These are phyloP conservation scores for Puntigrus tetrazona DNA, from an alignment of 2,113 vertebrate species.

Conservation along the genomic window DNA sequence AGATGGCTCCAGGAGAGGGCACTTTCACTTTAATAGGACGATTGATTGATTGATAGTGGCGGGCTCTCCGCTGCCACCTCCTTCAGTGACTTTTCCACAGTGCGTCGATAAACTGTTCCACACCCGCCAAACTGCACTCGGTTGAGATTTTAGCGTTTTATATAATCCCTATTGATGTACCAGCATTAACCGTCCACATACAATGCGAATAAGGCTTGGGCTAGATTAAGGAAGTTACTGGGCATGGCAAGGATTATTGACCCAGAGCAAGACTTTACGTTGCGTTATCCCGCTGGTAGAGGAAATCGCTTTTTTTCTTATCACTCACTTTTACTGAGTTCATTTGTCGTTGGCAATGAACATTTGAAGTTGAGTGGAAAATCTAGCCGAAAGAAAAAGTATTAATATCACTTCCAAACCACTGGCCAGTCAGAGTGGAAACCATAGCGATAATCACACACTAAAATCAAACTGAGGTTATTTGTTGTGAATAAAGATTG, in stretches of 20 bases:
- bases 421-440: slow-evolving; percentile 2
- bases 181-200: slow-evolving; percentile 42
- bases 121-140: slow-evolving; percentile 5
- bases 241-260: slow-evolving; percentile 32
- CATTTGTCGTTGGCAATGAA: not conserved
- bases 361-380: not conserved
- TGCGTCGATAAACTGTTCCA: slow-evolving; percentile 37
- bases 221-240: slow-evolving; percentile 43
- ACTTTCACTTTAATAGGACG: slow-evolving; percentile 48
- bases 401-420: slow-evolving; percentile 14
- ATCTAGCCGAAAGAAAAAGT: not conserved
- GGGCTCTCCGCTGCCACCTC: slow-evolving; percentile 40
- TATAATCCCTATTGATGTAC: slow-evolving; percentile 51
- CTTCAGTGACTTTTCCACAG: slow-evolving; percentile 39
- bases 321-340: slow-evolving; percentile 18
- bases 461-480: slow-evolving; percentile 30
- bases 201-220: slow-evolving; percentile 16
- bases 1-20: slow-evolving; percentile 41
- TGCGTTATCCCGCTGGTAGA: not conserved
- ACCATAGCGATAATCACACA: not conserved
- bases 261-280: not conserved
- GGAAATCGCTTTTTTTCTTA: slow-evolving; percentile 17
- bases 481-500: slow-evolving; percentile 3
- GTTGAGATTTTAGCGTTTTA: slow-evolving; percentile 18
- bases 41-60: slow-evolving; percentile 51